phyloP scores from a whole-genome alignment of 2,113 vertebrate species.

The Ochotona curzoniae region DNA sequence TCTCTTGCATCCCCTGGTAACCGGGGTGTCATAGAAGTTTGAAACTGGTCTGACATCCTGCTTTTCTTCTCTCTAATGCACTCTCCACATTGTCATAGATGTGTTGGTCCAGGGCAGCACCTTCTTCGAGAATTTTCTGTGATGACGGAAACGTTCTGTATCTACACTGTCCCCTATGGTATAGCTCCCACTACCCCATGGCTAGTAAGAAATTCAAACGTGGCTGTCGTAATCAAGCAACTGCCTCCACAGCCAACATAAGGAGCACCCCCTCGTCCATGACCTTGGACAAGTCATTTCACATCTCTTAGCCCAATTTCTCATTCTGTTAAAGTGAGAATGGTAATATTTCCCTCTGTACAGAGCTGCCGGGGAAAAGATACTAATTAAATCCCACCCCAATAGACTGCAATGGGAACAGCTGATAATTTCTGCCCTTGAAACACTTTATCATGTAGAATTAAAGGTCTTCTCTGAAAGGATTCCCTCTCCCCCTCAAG shows the following conservation, averaged over 20 bases:
- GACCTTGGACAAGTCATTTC: not conserved
- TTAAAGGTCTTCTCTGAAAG: not conserved
- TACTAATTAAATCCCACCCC: not conserved
- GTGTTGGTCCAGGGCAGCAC: not conserved
- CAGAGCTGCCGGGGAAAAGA: not conserved
- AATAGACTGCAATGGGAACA: conserved; percentile 35
- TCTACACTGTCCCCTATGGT: not conserved
- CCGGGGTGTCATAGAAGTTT: not conserved
- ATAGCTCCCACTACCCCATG: not conserved
- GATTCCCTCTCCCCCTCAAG: not conserved
- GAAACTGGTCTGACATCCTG: not conserved
- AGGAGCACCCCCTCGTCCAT: not conserved
- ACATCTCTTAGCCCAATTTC: not conserved
- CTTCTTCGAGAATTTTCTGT: not conserved
- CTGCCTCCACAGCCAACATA: not conserved
- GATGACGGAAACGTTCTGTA: not conserved
- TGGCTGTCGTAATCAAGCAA: not conserved
- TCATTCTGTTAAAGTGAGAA: not conserved
- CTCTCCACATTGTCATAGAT: not conserved
- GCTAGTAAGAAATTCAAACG: not conserved
- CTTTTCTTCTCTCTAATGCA: not conserved
- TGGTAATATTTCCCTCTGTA: not conserved
- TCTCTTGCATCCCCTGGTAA: not conserved
- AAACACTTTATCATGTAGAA: not conserved
- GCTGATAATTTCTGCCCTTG: not conserved